These are phyloP conservation scores for Armadillidium nasatum DNA, from an alignment of 1,140 invertebrate species.

Conservation along the genomic window DNA sequence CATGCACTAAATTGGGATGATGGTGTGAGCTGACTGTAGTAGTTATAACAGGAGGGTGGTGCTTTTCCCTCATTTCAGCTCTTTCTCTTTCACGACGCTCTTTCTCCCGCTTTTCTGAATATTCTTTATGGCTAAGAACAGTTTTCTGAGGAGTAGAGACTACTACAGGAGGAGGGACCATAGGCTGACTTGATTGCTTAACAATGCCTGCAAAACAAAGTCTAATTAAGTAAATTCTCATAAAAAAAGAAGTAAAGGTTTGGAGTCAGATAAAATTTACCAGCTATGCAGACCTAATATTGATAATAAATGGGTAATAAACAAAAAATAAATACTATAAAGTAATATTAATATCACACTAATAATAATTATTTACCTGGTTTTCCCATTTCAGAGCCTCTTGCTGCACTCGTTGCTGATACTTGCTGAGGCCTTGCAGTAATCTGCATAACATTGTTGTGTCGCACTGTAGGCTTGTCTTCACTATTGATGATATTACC, in stretches of 20 bases:
- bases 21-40: slow-evolving; percentile 37
- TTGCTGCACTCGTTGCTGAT: background rate
- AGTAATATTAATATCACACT: too few species aligned
- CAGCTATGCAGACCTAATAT: too few species aligned
- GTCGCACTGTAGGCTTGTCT: too few species aligned
- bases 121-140: slow-evolving; percentile 51
- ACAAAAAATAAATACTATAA: too few species aligned
- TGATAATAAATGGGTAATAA: too few species aligned
- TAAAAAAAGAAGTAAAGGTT: too few species aligned
- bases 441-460: background rate
- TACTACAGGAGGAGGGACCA: too few species aligned
- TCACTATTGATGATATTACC: background rate
- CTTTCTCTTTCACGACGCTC: slow-evolving; percentile 49
- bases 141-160: background rate
- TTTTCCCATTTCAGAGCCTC: background rate
- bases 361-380: too few species aligned
- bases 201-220: background rate
- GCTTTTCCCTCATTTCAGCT: slow-evolving; percentile 49
- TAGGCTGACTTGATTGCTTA: background rate
- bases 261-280: too few species aligned
- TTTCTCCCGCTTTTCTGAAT: slow-evolving; percentile 54
- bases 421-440: slow-evolving; percentile 8
- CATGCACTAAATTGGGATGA: slow-evolving; percentile 21
- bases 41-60: slow-evolving; percentile 24
- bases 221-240: background rate